A percentile compares a stretch with the other conserved stretches of the same genome.
These are phyloP conservation scores for Drosophila anomelani DNA, from an alignment of 2,888 invertebrate genomes.

Conservation along the genomic window DNA sequence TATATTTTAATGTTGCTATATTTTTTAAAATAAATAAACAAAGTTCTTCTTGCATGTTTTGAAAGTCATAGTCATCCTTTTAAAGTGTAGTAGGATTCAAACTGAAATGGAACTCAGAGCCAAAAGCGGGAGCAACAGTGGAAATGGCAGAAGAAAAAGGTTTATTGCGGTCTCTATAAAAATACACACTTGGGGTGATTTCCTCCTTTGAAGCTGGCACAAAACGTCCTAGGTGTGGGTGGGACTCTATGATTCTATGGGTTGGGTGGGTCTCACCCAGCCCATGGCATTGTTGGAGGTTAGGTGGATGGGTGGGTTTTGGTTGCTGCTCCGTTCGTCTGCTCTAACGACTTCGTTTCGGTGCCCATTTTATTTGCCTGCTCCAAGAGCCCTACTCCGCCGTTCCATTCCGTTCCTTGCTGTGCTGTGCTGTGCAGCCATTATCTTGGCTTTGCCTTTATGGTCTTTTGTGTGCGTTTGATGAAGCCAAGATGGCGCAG, in stretches of 20 bases:
- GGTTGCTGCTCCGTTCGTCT: conserved; percentile 37
- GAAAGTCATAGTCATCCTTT: neutral
- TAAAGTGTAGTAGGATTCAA: conserved; percentile 54
- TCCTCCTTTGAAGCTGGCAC: conserved; percentile 72
- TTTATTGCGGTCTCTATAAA: conserved; percentile 81
- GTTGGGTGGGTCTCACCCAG: conserved; percentile 12
- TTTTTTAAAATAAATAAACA: neutral
- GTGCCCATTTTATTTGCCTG: conserved; percentile 77
- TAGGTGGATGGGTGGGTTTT: conserved; percentile 18
- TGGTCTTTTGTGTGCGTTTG: conserved; percentile 80
- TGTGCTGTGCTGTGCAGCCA: conserved; percentile 54
- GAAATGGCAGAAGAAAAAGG: conserved; percentile 68
- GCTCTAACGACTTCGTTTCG: conserved; percentile 75
- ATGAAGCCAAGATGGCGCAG: conserved; percentile 79
- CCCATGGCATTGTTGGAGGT: conserved; percentile 13
- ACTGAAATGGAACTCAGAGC: conserved; percentile 38
- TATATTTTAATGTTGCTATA: too few species aligned
- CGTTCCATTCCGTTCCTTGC: conserved; percentile 2
- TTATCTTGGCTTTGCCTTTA: conserved; percentile 79
- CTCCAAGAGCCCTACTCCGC: conserved; percentile 42
- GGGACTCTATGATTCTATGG: conserved; percentile 24
- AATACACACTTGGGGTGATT: conserved; percentile 81
- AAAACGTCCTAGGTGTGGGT: conserved; percentile 64
- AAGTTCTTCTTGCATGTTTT: neutral
- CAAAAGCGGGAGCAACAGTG: conserved; percentile 20